Conservation (phyloP, 2,113 vertebrate genomes). For the Ceyx melanurus region DNA sequence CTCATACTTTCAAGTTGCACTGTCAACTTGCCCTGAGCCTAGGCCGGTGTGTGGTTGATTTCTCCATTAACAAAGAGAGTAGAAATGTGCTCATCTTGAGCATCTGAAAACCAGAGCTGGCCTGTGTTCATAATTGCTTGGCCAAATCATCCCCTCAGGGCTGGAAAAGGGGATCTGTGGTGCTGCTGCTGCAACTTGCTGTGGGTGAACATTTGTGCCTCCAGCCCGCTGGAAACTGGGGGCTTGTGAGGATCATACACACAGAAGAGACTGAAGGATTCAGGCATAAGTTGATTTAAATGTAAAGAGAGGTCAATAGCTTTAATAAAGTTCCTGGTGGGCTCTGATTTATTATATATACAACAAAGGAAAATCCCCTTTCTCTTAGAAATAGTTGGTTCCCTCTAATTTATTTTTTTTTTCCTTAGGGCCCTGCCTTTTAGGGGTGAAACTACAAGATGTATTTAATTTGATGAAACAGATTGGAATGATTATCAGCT, state of each 20-base stretch:
- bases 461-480: conserved; percentile 2
- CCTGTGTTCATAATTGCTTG: background rate
- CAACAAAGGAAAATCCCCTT: background rate
- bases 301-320: background rate
- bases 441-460: background rate
- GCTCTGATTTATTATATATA: background rate
- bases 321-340: background rate
- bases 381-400: background rate
- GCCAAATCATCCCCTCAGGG: background rate
- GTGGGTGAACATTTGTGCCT: background rate
- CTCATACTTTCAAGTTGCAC: background rate
- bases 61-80: background rate
- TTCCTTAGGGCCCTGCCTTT: background rate
- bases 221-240: background rate
- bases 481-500: background rate
- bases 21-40: background rate
- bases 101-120: background rate
- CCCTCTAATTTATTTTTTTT: background rate
- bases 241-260: accelerated
- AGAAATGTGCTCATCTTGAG: background rate
- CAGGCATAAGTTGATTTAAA: background rate
- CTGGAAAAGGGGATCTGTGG: background rate
- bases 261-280: background rate
- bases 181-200: background rate
- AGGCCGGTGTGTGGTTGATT: background rate